Evolutionary conservation across 2,113 vertebrate species (phyloP), one percentile per base, ranked within the genome.

Genomic region (Nyctibius bracteatus): DNA sequence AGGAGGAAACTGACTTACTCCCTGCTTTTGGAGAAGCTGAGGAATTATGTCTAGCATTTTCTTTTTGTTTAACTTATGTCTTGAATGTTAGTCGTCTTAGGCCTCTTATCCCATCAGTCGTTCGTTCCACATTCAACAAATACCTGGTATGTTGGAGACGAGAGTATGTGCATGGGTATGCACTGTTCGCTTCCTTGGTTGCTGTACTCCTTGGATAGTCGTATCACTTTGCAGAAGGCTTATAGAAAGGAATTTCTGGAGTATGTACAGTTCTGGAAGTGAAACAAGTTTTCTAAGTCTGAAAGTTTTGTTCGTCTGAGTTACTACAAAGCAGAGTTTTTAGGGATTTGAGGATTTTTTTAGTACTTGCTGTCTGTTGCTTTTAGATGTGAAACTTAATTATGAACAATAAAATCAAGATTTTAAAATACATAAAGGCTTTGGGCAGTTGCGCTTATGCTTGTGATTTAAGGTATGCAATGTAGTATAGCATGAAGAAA

Each of bases 401-500:
- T 14, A 8, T 23, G 5, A 78, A 4, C 21, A 70, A 8, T 19
- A 44, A 86, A 61, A 43, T n/a, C 9, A 8, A 0, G 74, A 13
- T 55, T 84, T 86, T 23, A 84, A 78, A 81, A 44, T 30, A 12
- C 1, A 0, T 21, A 3, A 71, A 23, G 28, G 35, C 10, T 70
- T 81, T 79, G 47, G 19, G n/a, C 22, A 47, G 0, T 61, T 63
- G 30, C 46, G 54, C 46, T 83, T 81, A 10, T 75, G 47, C 71
- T 88, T 91, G 51, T 79, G 52, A 25, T 68, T 72, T 74, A 81
- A 85, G n/a, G 18, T 81, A 13, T 71, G 43, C 6, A 16, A 14
- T 30, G 23, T 94, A 78, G 51, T 43, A 6, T 35, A 58, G 55
- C 57, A 74, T 91, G 91, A 84, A 81, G 84, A 90, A 91, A 86